A percentile compares a stretch with the other conserved stretches of the same genome.
These are phyloP conservation scores for Melanotus villosus DNA, from an alignment of 2,888 invertebrate genomes.

Conservation along the genomic window DNA sequence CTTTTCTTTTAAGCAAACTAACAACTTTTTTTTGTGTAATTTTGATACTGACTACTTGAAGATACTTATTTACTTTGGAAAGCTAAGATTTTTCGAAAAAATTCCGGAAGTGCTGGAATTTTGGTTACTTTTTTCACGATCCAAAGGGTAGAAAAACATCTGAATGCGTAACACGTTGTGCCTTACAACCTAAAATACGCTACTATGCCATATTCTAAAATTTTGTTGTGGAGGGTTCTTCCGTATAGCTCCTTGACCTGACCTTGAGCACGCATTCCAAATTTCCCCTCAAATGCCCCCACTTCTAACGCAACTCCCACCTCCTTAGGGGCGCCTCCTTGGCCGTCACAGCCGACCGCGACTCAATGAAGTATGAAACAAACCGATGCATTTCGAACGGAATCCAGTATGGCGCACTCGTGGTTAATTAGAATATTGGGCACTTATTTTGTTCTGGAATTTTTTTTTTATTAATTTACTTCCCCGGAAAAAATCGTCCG, in stretches of 20 bases:
- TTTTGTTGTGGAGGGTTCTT: slow-evolving; percentile 39
- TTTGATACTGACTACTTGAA: too few species aligned
- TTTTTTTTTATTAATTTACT: slow-evolving; percentile 10
- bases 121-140: too few species aligned
- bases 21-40: too few species aligned
- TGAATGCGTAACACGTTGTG: too few species aligned
- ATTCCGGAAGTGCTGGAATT: too few species aligned
- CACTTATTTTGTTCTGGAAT: slow-evolving; percentile 1
- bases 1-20: too few species aligned
- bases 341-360: slow-evolving; percentile 44
- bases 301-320: slow-evolving; percentile 47
- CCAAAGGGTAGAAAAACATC: too few species aligned
- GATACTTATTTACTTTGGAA: too few species aligned
- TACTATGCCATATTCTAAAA: slow-evolving; percentile 27
- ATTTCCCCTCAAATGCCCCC: slow-evolving; percentile 49
- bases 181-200: too few species aligned
- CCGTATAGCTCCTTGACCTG: slow-evolving; percentile 53
- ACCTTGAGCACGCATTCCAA: slow-evolving; percentile 52
- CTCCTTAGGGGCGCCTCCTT: slow-evolving; percentile 53
- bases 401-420: slow-evolving; percentile 51
- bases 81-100: too few species aligned
- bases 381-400: slow-evolving; percentile 51
- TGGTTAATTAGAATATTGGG: slow-evolving; percentile 40
- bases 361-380: slow-evolving; percentile 53
- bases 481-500: neutral